Evolutionary conservation across 2,888 invertebrate species (phyloP).

Genomic region (Oeneis ivallda): DNA sequence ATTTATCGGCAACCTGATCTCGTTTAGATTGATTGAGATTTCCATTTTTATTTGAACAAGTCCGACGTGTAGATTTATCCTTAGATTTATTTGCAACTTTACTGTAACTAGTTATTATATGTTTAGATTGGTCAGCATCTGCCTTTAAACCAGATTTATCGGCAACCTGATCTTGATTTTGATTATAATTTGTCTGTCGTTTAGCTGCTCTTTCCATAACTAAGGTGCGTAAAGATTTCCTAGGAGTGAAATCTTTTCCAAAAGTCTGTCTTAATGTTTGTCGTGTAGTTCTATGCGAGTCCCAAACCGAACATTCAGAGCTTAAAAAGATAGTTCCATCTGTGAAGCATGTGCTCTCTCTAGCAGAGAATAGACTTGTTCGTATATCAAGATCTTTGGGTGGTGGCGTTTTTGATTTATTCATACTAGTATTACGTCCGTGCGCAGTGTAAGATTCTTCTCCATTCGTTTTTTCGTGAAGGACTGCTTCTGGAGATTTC

Average conservation of each 20-base stretch:
- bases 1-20: no score
- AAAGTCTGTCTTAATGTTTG: slow-evolving; percentile 69
- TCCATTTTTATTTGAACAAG: slow-evolving; percentile 19
- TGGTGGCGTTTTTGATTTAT: slow-evolving; percentile 57
- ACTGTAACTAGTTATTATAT: background rate
- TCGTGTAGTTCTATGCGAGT: slow-evolving; percentile 69
- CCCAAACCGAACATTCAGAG: slow-evolving; percentile 70
- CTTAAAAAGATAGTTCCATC: slow-evolving; percentile 60
- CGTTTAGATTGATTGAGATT: slow-evolving; percentile 18
- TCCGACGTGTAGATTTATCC: slow-evolving; percentile 17
- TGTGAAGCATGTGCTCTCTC: slow-evolving; percentile 55
- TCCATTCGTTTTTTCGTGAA: slow-evolving; percentile 48
- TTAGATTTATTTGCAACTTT: background rate
- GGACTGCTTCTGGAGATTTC: slow-evolving; percentile 60
- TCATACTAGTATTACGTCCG: slow-evolving; percentile 54
- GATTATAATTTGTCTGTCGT: slow-evolving; percentile 46
- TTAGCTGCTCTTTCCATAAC: slow-evolving; percentile 73
- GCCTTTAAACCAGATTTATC: slow-evolving; percentile 22
- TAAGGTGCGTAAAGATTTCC: slow-evolving; percentile 67
- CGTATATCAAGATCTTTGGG: slow-evolving; percentile 48
- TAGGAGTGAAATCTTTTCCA: slow-evolving; percentile 65
- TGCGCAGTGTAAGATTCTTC: slow-evolving; percentile 50
- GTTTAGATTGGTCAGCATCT: slow-evolving; percentile 11
- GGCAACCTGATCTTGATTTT: background rate
- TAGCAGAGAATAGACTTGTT: slow-evolving; percentile 52